Conservation (phyloP, 2,113 vertebrate species). For the Nettapus auritus region DNA sequence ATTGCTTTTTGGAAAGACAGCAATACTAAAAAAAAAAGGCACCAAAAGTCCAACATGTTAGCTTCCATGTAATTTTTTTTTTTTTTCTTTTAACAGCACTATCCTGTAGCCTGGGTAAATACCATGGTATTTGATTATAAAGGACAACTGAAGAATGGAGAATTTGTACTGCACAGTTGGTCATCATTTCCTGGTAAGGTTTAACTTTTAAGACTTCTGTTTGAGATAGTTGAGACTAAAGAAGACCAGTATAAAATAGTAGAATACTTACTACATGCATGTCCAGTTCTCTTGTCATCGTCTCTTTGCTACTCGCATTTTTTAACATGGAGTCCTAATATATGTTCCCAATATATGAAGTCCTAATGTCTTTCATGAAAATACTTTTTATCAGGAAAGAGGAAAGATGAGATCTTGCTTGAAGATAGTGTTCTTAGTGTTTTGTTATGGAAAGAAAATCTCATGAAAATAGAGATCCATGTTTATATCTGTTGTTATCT, state of each 20-base stretch:
- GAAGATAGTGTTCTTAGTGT: neutral
- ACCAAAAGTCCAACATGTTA: neutral
- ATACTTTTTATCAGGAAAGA: neutral
- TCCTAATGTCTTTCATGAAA: neutral
- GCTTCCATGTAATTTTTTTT: neutral
- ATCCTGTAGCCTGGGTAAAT: slow-evolving; percentile 98
- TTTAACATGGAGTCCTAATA: neutral
- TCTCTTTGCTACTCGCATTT: neutral
- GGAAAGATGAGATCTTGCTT: neutral
- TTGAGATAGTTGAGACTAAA: neutral
- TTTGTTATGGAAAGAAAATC: neutral
- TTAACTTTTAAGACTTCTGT: neutral
- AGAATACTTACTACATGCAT: neutral
- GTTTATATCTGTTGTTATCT: neutral
- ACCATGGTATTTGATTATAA: slow-evolving; percentile 99
- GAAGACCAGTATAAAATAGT: neutral
- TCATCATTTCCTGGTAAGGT: slow-evolving; percentile 95
- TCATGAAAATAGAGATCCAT: neutral
- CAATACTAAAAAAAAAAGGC: neutral
- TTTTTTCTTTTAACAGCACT: slow-evolving; percentile 82
- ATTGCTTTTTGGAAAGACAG: neutral
- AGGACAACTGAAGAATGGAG: slow-evolving; percentile 93
- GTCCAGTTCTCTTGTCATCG: neutral
- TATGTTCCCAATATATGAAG: accelerated
- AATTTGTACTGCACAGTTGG: slow-evolving; percentile 92